These are phyloP conservation scores for Puntigrus tetrazona DNA, from an alignment of 2,113 vertebrate genomes.

Conservation along the genomic window DNA sequence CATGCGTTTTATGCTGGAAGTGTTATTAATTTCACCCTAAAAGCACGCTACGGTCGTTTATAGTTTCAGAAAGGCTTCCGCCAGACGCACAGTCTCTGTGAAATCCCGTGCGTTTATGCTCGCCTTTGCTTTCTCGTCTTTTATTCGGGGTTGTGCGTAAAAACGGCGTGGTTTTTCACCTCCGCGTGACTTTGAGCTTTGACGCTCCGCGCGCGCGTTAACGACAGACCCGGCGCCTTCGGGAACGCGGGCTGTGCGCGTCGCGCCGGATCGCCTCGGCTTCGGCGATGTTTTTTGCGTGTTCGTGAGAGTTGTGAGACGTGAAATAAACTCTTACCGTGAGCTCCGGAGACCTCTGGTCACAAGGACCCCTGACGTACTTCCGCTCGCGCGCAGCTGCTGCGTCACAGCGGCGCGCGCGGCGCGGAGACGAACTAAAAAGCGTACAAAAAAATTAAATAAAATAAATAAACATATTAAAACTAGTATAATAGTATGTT, in stretches of 20 bases:
- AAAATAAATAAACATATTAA: too few species aligned
- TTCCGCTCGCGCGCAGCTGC: slow-evolving; percentile 61
- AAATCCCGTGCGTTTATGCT: fast-evolving
- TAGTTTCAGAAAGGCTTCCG: background rate
- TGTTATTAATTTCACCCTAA: too few species aligned
- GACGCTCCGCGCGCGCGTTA: slow-evolving; percentile 39
- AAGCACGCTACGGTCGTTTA: too few species aligned
- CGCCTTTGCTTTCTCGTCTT: fast-evolving
- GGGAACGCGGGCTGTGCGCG: background rate
- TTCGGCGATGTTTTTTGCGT: background rate
- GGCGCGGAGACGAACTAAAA: background rate
- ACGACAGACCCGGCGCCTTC: background rate
- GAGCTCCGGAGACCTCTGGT: slow-evolving; percentile 41
- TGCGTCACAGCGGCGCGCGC: background rate
- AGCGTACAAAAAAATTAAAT: too few species aligned
- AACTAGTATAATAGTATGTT: too few species aligned
- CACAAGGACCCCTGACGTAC: slow-evolving; percentile 63
- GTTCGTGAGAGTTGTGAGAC: background rate
- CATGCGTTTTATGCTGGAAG: too few species aligned
- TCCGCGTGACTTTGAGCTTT: slow-evolving; percentile 69
- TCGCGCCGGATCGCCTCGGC: too few species aligned
- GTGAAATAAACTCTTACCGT: slow-evolving; percentile 62
- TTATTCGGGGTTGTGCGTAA: background rate
- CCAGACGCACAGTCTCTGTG: background rate
- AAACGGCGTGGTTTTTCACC: slow-evolving; percentile 57